Evolutionary conservation across 2,888 invertebrate species (phyloP), one percentile per base, ranked within the genome.

Genomic region (Synergus umbraculus): DNA sequence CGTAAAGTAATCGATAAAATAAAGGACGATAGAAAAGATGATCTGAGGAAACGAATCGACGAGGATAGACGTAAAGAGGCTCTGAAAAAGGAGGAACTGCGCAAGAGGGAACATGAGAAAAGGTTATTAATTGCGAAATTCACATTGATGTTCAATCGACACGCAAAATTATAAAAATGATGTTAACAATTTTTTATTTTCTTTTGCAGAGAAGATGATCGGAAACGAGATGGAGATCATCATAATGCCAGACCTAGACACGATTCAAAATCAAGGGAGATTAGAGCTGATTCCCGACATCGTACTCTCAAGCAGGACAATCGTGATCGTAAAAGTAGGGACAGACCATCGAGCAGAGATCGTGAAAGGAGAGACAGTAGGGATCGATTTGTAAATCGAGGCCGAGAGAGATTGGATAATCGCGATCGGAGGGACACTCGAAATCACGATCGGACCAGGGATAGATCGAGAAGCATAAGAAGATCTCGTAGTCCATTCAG

Each of bases 1-100:
- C 79, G 90, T 87, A 92, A 92, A 83, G 93, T 93, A 83, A 87
- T 92, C 79, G 89, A 89, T 86, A 93, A 91, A 91, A 86, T 86
- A 67, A 90, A 86, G 79, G 89, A 92, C 79, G 89, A 89, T 86
- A 93, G 91, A 91, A 93, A 89, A 86, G 93, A 88, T 88, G 93
- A 89, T 86, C 37, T 22, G 41, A 86, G 86, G 76, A 90, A 85
- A 79, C 89, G 89, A 67, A 18, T 82, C 9, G 91, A 93, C 86
- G 92, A 94, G 83, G 90, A 91, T 44, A 88, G 89, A 78, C 89
- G 89, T 65, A 91, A 88, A 88, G 86, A 93, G 88, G 79, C 91
- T 86, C 22, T 90, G 87, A 87, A 93, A 89, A 89, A 88, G 83
- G 91, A 92, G 41, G 92, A 92, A 60, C 86, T 87, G 4, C 88